Conservation (phyloP, 2,797 vertebrate species). For the Hippoglossus hippoglossus region DNA sequence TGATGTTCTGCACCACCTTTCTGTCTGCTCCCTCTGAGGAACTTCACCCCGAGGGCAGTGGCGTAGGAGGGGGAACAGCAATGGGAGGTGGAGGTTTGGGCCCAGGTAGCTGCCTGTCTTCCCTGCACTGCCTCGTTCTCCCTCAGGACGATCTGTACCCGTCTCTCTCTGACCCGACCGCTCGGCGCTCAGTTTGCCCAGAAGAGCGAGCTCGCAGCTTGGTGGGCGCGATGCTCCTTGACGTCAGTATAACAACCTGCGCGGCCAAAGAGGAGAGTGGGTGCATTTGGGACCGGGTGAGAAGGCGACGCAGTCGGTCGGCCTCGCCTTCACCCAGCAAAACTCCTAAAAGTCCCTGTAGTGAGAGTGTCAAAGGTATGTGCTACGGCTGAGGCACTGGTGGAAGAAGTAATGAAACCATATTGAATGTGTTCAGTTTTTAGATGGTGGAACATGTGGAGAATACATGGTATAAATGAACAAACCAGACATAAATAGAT, state of each 20-base stretch:
- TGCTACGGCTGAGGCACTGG: constrained; percentile 5
- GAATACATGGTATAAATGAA: too few species aligned
- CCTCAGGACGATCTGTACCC: constrained; percentile 85
- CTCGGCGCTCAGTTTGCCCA: constrained; percentile 64
- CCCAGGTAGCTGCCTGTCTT: constrained; percentile 80
- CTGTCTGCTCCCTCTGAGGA: constrained; percentile 83
- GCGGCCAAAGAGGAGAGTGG: constrained; percentile 19
- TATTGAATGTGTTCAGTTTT: too few species aligned
- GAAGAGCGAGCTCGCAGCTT: constrained; percentile 70
- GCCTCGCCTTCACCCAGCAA: constrained; percentile 65
- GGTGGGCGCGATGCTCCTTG: constrained; percentile 82
- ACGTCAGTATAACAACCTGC: constrained; percentile 52
- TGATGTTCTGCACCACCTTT: constrained; percentile 91
- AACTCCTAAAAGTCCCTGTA: constrained; percentile 58
- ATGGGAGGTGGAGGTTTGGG: constrained; percentile 52
- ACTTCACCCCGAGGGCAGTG: constrained; percentile 48
- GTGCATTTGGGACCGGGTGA: constrained; percentile 62
- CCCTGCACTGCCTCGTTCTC: constrained; percentile 86
- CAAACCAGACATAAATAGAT: neutral
- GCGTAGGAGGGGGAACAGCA: constrained; percentile 27
- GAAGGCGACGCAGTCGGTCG: constrained; percentile 62
- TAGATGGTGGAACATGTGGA: too few species aligned
- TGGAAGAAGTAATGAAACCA: neutral
- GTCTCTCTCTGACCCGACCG: constrained; percentile 60
- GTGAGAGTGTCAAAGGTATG: constrained; percentile 63